Conservation (phyloP, 2,797 vertebrate species). For the Cuculus canorus region DNA sequence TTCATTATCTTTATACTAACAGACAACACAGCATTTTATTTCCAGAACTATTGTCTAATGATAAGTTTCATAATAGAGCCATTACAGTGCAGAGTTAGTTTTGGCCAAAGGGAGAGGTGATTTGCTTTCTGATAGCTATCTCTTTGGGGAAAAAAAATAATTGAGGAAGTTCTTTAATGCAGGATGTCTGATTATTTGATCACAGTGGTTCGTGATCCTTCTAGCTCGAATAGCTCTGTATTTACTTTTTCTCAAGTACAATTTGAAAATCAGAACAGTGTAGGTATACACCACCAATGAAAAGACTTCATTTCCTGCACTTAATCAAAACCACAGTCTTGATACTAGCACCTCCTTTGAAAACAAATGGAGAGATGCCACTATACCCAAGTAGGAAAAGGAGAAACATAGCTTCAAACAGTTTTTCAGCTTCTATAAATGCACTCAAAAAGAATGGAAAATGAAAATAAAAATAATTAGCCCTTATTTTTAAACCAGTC, state of each 20-base stretch:
- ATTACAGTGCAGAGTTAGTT: not conserved
- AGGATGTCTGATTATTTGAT: not conserved
- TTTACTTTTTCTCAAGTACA: not conserved
- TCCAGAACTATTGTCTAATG: not conserved
- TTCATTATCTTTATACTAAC: conserved; percentile 15
- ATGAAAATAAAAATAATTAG: not conserved
- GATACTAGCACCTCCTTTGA: not conserved
- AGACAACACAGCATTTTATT: not conserved
- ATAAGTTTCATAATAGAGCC: not conserved
- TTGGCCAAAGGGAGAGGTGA: not conserved
- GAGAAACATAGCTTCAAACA: not conserved
- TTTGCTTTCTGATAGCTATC: not conserved
- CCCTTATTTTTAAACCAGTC: not conserved
- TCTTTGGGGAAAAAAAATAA: not conserved
- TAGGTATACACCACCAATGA: not conserved
- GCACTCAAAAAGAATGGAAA: not conserved
- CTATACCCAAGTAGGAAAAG: not conserved
- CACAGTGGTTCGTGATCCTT: not conserved
- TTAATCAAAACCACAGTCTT: not conserved
- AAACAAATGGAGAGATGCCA: not conserved
- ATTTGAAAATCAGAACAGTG: not conserved
- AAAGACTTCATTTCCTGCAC: not conserved
- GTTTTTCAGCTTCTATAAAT: not conserved
- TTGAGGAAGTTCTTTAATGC: not conserved
- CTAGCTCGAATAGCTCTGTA: not conserved